phyloP scores from a whole-genome alignment of 2,888 invertebrate species.

The Limnephilus lunatus region DNA sequence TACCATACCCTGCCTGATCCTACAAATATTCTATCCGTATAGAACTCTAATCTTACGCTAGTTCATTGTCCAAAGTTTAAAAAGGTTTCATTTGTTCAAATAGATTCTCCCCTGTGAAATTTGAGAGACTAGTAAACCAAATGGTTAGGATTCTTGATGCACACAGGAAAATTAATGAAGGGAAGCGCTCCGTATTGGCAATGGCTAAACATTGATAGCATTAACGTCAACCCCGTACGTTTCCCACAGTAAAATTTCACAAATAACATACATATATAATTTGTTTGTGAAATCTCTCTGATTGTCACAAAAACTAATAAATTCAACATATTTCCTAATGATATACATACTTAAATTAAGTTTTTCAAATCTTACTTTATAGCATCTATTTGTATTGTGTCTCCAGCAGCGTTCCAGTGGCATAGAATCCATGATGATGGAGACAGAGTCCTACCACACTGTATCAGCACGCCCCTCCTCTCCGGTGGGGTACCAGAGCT shows the following conservation, averaged over 20 bases:
- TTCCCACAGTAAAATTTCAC: not conserved
- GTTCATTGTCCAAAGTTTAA: not conserved
- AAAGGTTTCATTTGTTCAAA: no score
- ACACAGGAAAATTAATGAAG: conserved; percentile 19
- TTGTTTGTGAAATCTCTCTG: no score
- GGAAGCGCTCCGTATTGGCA: conserved; percentile 25
- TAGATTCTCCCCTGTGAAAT: conserved; percentile 25
- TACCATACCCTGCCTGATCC: no score
- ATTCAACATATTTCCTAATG: not conserved
- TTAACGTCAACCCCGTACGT: conserved; percentile 37
- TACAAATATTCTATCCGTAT: no score
- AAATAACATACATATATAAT: no score
- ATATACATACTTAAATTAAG: not conserved
- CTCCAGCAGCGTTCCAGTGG: conserved; percentile 45
- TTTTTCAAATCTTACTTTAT: not conserved
- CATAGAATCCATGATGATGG: conserved; percentile 58
- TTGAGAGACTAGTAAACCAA: conserved; percentile 7
- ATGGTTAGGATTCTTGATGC: conserved; percentile 33
- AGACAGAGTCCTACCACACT: conserved; percentile 55
- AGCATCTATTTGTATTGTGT: not conserved
- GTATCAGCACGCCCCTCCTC: conserved; percentile 47
- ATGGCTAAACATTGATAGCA: conserved; percentile 10
- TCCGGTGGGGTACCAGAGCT: conserved; percentile 31
- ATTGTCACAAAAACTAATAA: no score
- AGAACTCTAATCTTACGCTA: no score